Conservation (phyloP, 2,113 vertebrate species). For the Tragelaphus buxtoni region DNA sequence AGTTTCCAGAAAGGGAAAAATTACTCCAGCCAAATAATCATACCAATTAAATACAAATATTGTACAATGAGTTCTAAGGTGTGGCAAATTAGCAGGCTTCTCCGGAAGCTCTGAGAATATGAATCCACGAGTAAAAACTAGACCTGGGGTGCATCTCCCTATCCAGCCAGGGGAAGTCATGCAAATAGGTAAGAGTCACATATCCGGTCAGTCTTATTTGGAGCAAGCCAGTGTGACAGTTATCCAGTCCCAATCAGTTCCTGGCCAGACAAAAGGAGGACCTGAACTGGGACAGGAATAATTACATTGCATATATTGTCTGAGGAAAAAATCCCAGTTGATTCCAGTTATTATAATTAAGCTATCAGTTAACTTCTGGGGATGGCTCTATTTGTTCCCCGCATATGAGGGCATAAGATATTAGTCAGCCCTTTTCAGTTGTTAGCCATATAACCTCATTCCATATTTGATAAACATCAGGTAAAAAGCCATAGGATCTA, state of each 20-base stretch:
- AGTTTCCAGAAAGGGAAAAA: not conserved
- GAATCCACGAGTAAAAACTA: not conserved
- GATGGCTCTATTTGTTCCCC: not conserved
- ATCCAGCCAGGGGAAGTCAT: not conserved
- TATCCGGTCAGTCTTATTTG: not conserved
- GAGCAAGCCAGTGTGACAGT: not conserved
- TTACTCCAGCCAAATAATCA: not conserved
- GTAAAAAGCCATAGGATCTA: not conserved
- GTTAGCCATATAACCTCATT: not conserved
- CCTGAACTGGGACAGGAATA: not conserved
- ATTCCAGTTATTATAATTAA: not conserved
- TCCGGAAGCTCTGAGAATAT: not conserved
- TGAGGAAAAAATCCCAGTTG: not conserved
- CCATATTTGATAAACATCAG: not conserved
- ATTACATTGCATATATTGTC: not conserved
- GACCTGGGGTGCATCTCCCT: not conserved
- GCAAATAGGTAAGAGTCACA: not conserved
- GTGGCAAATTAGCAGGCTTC: not conserved
- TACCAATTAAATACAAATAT: not conserved
- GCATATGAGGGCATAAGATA: not conserved
- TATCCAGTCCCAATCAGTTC: not conserved
- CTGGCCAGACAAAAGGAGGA: not conserved
- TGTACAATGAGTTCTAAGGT: not conserved
- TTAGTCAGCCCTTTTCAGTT: not conserved
- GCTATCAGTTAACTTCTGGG: not conserved